These are phyloP conservation scores for Dicyrtomina minuta DNA, from an alignment of 2,888 invertebrate species.

Conservation along the genomic window DNA sequence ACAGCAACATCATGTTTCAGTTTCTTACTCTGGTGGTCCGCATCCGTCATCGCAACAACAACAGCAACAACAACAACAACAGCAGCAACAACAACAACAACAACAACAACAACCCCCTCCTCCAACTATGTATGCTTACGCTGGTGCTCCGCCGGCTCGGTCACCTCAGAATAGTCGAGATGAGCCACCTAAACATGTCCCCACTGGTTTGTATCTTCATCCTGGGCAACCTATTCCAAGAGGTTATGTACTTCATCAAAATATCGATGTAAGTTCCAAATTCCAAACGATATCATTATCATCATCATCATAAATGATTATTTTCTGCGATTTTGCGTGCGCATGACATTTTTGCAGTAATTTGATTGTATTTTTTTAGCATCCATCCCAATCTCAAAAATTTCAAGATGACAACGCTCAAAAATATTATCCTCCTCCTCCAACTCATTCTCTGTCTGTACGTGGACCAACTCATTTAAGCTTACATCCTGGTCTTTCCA, in stretches of 20 bases:
- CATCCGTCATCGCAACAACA: slow-evolving; percentile 24
- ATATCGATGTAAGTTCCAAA: slow-evolving; percentile 42
- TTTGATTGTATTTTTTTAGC: slow-evolving; percentile 23
- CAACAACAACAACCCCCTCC: slow-evolving; percentile 51
- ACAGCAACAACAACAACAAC: slow-evolving; percentile 21
- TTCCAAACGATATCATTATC: too few species aligned
- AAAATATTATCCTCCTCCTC: slow-evolving; percentile 47
- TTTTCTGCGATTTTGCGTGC: too few species aligned
- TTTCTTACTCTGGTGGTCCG: slow-evolving; percentile 23
- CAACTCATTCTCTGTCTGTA: slow-evolving; percentile 42
- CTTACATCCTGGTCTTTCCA: slow-evolving; percentile 43
- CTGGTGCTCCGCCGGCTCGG: slow-evolving; percentile 54
- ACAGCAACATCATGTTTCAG: slow-evolving; percentile 26
- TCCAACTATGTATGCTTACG: slow-evolving; percentile 58
- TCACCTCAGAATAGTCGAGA: slow-evolving; percentile 44
- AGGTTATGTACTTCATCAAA: slow-evolving; percentile 47
- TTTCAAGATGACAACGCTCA: slow-evolving; percentile 45
- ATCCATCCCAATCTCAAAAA: slow-evolving; percentile 43
- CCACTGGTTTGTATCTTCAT: slow-evolving; percentile 42
- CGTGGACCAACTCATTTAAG: slow-evolving; percentile 40
- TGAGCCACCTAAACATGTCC: slow-evolving; percentile 51
- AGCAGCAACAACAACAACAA: slow-evolving; percentile 21
- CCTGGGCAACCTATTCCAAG: slow-evolving; percentile 39
- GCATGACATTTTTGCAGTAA: too few species aligned
- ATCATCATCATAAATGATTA: too few species aligned